Percentiles rank a stretch among this genome's conserved stretches.
Conservation (phyloP, 2,113 vertebrate genomes). For the Mobula birostris region DNA sequence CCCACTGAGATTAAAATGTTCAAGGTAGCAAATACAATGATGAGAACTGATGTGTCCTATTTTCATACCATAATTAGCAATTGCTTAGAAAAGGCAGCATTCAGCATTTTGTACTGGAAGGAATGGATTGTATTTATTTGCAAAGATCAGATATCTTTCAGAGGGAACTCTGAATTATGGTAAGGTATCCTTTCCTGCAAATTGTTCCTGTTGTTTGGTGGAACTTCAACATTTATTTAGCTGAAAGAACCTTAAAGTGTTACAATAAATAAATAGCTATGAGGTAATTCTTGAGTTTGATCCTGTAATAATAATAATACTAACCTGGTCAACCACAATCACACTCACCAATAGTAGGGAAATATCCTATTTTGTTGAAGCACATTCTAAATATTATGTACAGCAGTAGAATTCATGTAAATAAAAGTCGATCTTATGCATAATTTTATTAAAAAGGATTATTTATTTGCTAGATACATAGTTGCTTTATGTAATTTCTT, state of each 20-base stretch:
- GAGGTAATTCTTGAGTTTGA: neutral
- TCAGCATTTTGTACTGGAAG: conserved; percentile 39
- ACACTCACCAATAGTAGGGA: neutral
- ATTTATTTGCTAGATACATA: neutral
- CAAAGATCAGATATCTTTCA: conserved; percentile 41
- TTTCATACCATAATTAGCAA: conserved; percentile 35
- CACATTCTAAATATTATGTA: neutral
- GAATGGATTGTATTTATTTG: conserved; percentile 41
- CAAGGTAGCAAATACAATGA: conserved; percentile 39
- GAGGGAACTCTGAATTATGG: conserved; percentile 39
- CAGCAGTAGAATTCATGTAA: neutral
- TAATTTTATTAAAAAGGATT: neutral
- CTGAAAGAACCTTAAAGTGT: neutral
- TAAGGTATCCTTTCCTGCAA: conserved; percentile 38
- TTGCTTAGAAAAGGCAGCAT: conserved; percentile 38
- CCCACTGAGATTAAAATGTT: conserved; percentile 39
- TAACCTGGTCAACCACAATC: neutral
- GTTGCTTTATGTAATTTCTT: neutral
- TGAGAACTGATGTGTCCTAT: conserved; percentile 39
- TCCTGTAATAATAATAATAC: neutral
- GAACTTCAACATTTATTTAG: neutral
- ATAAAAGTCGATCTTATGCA: neutral
- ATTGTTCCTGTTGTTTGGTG: neutral
- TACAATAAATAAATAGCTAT: neutral
- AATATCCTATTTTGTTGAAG: neutral